Evolutionary conservation across 2,113 vertebrate genomes (phyloP).

Genomic region (Neotoma lepida): DNA sequence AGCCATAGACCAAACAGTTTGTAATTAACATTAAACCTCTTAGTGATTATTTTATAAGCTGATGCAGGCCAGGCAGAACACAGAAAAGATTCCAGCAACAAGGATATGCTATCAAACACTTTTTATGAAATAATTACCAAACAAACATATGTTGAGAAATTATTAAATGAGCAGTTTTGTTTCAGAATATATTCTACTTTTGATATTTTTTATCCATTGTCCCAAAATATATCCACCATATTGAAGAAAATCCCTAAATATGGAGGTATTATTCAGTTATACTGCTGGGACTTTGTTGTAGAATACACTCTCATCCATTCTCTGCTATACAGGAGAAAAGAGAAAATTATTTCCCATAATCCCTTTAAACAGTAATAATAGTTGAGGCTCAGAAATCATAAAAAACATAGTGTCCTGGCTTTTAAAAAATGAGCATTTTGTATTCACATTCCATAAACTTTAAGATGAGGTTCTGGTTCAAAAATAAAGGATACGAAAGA

Average conservation of each 20-base stretch:
- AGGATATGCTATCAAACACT: background rate
- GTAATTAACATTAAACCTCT: too few species aligned
- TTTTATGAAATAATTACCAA: slow-evolving; percentile 40
- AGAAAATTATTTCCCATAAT: slow-evolving; percentile 11
- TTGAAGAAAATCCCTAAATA: background rate
- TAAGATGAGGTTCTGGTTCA: slow-evolving; percentile 51
- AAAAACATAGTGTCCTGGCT: background rate
- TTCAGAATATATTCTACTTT: background rate
- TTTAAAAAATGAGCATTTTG: slow-evolving; percentile 23
- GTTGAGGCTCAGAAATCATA: background rate
- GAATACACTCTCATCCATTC: slow-evolving; percentile 39
- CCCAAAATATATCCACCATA: background rate
- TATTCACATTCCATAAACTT: slow-evolving; percentile 59
- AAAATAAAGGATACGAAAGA: slow-evolving; percentile 40
- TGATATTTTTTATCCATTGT: background rate
- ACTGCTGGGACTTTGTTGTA: background rate
- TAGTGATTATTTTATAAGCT: too few species aligned
- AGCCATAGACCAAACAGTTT: too few species aligned
- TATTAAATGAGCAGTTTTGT: background rate
- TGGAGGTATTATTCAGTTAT: background rate
- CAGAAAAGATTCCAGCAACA: background rate
- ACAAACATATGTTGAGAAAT: background rate
- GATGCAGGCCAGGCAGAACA: too few species aligned
- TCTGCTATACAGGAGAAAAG: background rate
- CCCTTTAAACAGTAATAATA: slow-evolving; percentile 51